Base-by-base conservation (phyloP, 2,797 vertebrate genomes). In the Crax fasciolata region DNA sequence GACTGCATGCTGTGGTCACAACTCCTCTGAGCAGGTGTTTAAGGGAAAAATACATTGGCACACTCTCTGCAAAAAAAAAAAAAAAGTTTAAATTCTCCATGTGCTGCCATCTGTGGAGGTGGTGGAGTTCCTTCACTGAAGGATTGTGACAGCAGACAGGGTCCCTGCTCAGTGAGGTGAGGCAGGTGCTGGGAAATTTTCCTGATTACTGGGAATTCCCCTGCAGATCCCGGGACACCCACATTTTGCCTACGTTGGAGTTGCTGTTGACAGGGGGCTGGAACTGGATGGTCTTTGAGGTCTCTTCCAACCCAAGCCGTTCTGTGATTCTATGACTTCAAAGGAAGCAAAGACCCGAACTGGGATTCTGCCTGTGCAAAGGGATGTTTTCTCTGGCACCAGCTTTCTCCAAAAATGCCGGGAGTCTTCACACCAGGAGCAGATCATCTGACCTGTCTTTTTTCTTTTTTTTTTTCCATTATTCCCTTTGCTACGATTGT, bases 331-430 rank as follows among this genome's bases (percentile, higher is more conserved):
- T 35, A 35, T 35, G 35, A 32, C 51, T 72, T 92, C 46, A 65
- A 48, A 74, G 38, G 46, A 58, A 78, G 28, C 32, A 51, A 85
- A 67, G 46, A 67, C 32, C 80, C 19, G 63, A 35, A 32, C 2
- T 30, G 1, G 7, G 18, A 32, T 77, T 79, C 57, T 38, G 27
- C 4, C 1, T 70, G 9, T 63, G 5, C 1, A 0, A 65, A 46
- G 78, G 25, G 23, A 2, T 35, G 10, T 20, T 59, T 82, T 74
- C 11, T 11, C 59, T 1, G 0, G 11, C 9, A 2, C 32, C 1
- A 2, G 9, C 80, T 80, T 91, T 75, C 28, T 82, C 49, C 49
- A 62, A 85, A 84, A 38, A 44, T 1, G 0, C 32, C 70, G 0
- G 1, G 27, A 74, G 25, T 65, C 80, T 68, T 90, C 43, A 46